phyloP scores from a whole-genome alignment of 2,888 invertebrate genomes.

The Copidosoma aretas region DNA sequence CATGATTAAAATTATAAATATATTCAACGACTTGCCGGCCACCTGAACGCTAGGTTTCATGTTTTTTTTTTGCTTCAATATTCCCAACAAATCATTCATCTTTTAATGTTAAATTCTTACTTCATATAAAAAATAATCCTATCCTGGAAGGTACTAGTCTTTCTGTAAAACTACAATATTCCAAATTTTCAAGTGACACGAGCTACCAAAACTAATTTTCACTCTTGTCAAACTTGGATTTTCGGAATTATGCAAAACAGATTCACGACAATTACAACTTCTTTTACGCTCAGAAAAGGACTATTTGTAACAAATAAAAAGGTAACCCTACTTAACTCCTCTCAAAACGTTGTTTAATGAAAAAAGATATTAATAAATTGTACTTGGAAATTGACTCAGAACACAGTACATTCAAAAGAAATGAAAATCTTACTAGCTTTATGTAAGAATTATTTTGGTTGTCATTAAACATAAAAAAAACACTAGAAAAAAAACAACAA shows the following conservation, averaged over 20 bases:
- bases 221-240: conserved; percentile 22
- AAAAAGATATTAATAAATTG: no score
- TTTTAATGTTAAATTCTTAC: not conserved
- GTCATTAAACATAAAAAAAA: not conserved
- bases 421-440: no score
- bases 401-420: not conserved
- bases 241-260: conserved; percentile 4
- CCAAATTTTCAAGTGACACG: conserved; percentile 16
- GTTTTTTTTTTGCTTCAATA: conserved; percentile 7
- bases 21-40: no score
- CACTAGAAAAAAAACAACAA: not conserved
- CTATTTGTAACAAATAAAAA: conserved; percentile 20
- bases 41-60: no score
- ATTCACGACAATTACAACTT: conserved; percentile 12
- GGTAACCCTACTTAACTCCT: no score
- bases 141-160: conserved; percentile 37
- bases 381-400: conserved; percentile 5
- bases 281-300: conserved; percentile 30
- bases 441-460: not conserved
- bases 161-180: conserved; percentile 19
- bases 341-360: no score
- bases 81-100: no score
- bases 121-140: conserved; percentile 36
- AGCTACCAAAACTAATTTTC: conserved; percentile 6
- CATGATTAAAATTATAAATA: no score